These are phyloP conservation scores for Limnephilus lunatus DNA, from an alignment of 2,888 invertebrate genomes.

Conservation along the genomic window DNA sequence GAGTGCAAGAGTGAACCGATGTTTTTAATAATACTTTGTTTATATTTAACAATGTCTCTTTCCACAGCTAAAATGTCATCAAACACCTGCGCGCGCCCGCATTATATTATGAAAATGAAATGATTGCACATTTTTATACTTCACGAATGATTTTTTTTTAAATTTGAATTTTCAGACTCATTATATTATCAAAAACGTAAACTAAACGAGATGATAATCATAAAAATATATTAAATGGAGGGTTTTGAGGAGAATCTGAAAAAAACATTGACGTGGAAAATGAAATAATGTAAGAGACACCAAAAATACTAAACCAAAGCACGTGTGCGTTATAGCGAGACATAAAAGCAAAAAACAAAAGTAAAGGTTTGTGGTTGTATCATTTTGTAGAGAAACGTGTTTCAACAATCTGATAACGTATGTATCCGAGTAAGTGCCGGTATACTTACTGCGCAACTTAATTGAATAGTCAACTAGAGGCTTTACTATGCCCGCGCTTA, in stretches of 20 bases:
- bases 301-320: background rate
- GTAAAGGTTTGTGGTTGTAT: background rate
- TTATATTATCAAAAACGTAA: background rate
- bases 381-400: background rate
- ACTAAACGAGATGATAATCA: background rate
- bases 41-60: background rate
- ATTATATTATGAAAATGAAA: background rate
- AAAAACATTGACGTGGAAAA: too few species aligned
- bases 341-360: background rate
- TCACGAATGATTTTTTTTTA: too few species aligned
- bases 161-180: background rate
- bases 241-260: too few species aligned
- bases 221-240: too few species aligned
- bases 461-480: slow-evolving; percentile 43
- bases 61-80: too few species aligned
- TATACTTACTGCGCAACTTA: slow-evolving; percentile 8
- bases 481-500: slow-evolving; percentile 2
- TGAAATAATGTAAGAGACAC: background rate
- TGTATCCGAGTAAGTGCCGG: background rate
- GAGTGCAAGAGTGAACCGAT: background rate
- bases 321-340: background rate
- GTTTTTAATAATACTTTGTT: background rate
- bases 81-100: background rate
- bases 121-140: background rate
- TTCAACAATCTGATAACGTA: slow-evolving; percentile 10